Conservation (phyloP, 1,140 invertebrate genomes). For the Hycleus cichorii region DNA sequence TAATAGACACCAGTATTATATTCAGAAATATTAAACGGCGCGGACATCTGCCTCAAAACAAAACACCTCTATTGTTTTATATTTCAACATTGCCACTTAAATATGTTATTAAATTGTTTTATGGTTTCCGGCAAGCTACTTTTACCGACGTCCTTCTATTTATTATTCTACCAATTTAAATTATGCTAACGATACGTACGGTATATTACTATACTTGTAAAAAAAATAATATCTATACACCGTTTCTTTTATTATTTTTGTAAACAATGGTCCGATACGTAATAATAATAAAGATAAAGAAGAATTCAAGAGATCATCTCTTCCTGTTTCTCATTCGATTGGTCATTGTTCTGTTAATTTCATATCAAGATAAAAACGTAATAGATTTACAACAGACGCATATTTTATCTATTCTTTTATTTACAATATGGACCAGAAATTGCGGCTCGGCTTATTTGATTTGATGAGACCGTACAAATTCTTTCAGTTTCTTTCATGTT, state of each 20-base stretch:
- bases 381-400: not conserved
- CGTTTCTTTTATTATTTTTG: too few species aligned
- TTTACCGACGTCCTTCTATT: slow-evolving; percentile 18
- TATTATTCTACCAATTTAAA: slow-evolving; percentile 23
- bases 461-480: not conserved
- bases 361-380: slow-evolving; percentile 14
- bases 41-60: slow-evolving; percentile 33
- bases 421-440: slow-evolving; percentile 6
- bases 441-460: slow-evolving; percentile 12
- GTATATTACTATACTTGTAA: slow-evolving; percentile 17
- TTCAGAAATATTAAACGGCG: slow-evolving; percentile 26
- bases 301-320: not conserved
- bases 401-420: not conserved
- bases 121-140: slow-evolving; percentile 33
- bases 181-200: slow-evolving; percentile 34
- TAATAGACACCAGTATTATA: slow-evolving; percentile 26
- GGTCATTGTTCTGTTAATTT: slow-evolving; percentile 25
- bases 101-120: slow-evolving; percentile 41
- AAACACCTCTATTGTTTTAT: slow-evolving; percentile 35
- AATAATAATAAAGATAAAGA: slow-evolving; percentile 15
- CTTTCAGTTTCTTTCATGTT: not conserved
- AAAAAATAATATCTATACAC: too few species aligned
- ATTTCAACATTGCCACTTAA: slow-evolving; percentile 38
- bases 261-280: slow-evolving; percentile 13
- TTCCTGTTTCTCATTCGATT: slow-evolving; percentile 26